Evolutionary conservation across 53 echinoderm and acorn worm genomes (phyloP).

Genomic region (Holothuria scabra): DNA sequence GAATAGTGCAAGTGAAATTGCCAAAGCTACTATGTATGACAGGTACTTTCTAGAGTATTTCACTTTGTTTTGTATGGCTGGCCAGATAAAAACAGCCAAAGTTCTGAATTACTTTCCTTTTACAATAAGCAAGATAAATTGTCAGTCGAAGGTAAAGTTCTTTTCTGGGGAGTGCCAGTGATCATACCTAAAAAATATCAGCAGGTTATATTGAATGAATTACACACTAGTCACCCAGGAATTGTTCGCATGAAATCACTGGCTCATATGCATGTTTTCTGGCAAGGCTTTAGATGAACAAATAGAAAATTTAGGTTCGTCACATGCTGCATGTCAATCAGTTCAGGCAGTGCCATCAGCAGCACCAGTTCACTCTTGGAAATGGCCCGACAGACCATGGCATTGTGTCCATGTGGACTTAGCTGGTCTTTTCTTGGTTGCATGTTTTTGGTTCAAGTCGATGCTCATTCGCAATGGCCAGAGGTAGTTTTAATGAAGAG

Average conservation of each 20-base stretch:
- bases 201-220: conserved; percentile 44
- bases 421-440: conserved; percentile 62
- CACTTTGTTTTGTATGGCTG: conserved; percentile 53
- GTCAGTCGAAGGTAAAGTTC: conserved; percentile 54
- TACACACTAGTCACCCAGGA: conserved; percentile 60
- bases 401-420: conserved; percentile 70
- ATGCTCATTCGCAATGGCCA: conserved; percentile 69
- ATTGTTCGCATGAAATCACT: conserved; percentile 56
- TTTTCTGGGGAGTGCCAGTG: conserved; percentile 60
- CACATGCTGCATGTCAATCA: conserved; percentile 42
- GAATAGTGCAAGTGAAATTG: no score
- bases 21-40: not conserved
- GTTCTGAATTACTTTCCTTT: conserved; percentile 33
- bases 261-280: conserved; percentile 55
- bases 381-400: conserved; percentile 60
- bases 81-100: conserved; percentile 20
- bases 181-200: conserved; percentile 57
- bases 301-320: conserved; percentile 45
- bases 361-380: conserved; percentile 62
- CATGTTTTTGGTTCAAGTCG: no score
- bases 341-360: conserved; percentile 38
- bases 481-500: conserved; percentile 56
- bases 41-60: conserved; percentile 18
- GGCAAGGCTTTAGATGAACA: conserved; percentile 59
- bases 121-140: conserved; percentile 51